Base-by-base conservation (phyloP, 2,888 invertebrate species). In the Drosophila atroscutellata region DNA sequence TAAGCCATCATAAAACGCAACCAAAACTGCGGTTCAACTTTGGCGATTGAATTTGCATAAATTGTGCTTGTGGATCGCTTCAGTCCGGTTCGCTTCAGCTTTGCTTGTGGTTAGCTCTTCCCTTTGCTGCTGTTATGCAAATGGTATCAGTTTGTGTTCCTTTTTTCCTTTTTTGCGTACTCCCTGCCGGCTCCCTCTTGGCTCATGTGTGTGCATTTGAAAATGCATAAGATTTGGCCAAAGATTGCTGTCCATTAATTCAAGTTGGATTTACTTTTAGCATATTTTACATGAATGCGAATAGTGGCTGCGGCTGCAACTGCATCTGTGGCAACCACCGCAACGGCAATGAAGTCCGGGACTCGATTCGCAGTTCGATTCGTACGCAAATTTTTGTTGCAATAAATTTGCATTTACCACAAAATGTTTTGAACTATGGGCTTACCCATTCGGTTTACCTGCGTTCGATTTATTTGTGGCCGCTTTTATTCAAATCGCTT, bases 41-140 rank as follows among this genome's bases (percentile, higher is more conserved):
- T 83, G 88, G 81, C 89, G 81, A 91, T 89, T 91, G 91, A 88
- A 89, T 89, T 89, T 89, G 85, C 89, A 89, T 89, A 91, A 89
- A 89, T 89, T 89, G 90, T 65, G 83, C 66, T 32, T 24, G 61
- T 60, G 76, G 57, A 76, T 77, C 78, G 78, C 47, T 68, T 63
- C 61, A 54, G 64, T 64, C 64, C 37, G 42, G 67, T 67, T 58
- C 47, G 60, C 49, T 54, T 56, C 24, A 26, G 49, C 34, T 50
- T 72, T 52, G 36, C 55, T 60, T 72, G 59, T 55, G 65, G 58
- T 74, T 51, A 47, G 58, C 75, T 64, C 69, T 59, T 79, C 63
- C 57, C 51, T 51, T 36, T 39, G 55, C 80, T 81, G 85, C 74
- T 68, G 77, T 83, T 90, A 90, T 86, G 90, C 88, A 90, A 88